Evolutionary conservation across 1,140 invertebrate species (phyloP), one percentile per base, ranked within the genome.

Genomic region (Bilobella aurantiaca): DNA sequence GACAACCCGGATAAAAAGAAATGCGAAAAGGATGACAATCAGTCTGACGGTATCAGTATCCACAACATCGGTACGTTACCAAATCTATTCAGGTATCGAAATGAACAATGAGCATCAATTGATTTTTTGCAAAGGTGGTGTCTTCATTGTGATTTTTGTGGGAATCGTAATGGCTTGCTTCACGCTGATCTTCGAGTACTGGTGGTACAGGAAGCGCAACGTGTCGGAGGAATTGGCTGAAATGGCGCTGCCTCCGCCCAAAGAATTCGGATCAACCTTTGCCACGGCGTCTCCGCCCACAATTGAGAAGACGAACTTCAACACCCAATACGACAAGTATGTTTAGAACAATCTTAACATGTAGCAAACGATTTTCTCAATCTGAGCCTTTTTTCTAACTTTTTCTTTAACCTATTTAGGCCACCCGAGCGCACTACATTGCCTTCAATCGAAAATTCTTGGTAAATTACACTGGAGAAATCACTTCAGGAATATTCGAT

Each of bases 1-100:
- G 84, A 88, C 63, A 94, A 96, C 75, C 83, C 86, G 0, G 80
- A 83, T 42, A 84, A 85, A 72, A 81, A 53, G 68, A 85, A 47
- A 28, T 98, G 96, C 76, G 88, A 93, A 46, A 88, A 90, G 73
- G 82, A 87, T 49, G 90, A 94, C 63, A 89, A 95, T 75, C 90
- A 96, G 76, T 91, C 88, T 18, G 93, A 96, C 73, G 94, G 95
- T 37, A 98, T 98, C 73, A 94, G 91, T 64, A 96, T 98, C 69
- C 85, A 94, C 71, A 98, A 98, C 76, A 98, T 98, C 67, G 93
- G 82, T 82, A 74, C 8, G 85, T 84, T 78, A 84, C 30, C 21
- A 60, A 60, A 62, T 59, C n/a, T n/a, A n/a, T n/a, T n/a, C n/a
- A n/a, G n/a, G n/a, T n/a, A n/a, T n/a, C n/a, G n/a, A n/a, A n/a